Percentiles rank a stretch among this genome's conserved stretches.
Evolutionary conservation across 2,888 invertebrate genomes (phyloP).

Genomic region (Seira ritae): DNA sequence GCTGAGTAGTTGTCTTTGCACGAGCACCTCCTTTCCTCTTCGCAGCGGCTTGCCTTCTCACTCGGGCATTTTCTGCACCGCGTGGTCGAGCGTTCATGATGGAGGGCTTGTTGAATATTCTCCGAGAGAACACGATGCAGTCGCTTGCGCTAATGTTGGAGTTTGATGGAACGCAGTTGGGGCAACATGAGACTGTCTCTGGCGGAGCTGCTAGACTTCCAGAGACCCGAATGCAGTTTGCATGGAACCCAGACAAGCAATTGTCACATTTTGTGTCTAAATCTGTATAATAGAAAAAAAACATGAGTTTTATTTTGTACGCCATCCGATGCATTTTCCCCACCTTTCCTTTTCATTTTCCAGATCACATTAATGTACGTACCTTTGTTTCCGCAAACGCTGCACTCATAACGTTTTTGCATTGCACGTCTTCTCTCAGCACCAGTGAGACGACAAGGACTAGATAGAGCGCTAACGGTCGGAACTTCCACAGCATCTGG

Average conservation of each 20-base stretch:
- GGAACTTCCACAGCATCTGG: conserved; percentile 33
- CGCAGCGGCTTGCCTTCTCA: not conserved
- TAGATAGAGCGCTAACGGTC: conserved; percentile 11
- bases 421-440: conserved; percentile 28
- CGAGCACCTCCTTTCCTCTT: not conserved
- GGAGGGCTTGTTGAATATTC: conserved; percentile 44
- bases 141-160: conserved; percentile 40
- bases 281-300: conserved; percentile 38
- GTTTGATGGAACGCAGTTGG: conserved; percentile 64
- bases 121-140: conserved; percentile 46
- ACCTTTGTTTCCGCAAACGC: conserved; percentile 48
- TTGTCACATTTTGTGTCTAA: conserved; percentile 61
- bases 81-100: conserved; percentile 31
- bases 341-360: not conserved
- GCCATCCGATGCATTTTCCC: not conserved
- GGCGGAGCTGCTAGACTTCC: conserved; percentile 66
- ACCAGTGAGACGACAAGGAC: conserved; percentile 32
- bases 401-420: conserved; percentile 46
- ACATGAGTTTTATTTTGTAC: not conserved
- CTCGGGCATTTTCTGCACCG: not conserved
- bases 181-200: conserved; percentile 53
- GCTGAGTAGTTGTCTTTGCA: not conserved
- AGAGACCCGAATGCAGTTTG: conserved; percentile 67
- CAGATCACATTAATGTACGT: no score
- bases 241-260: conserved; percentile 66